phyloP scores from a whole-genome alignment of 2,797 vertebrate genomes.

The Tarsius wallacei region DNA sequence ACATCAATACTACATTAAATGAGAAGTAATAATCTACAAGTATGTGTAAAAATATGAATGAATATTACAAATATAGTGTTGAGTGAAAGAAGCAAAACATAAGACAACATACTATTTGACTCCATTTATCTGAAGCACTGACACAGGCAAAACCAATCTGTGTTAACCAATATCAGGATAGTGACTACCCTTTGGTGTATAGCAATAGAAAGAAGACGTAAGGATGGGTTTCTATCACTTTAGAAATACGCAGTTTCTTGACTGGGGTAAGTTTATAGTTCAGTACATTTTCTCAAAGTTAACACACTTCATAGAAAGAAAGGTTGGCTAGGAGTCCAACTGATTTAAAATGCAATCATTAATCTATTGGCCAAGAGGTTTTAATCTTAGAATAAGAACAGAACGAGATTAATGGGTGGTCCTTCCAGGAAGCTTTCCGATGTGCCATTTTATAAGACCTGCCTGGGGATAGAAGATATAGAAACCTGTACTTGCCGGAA shows the following conservation, averaged over 20 bases:
- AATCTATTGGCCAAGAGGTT: not conserved
- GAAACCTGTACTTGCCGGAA: not conserved
- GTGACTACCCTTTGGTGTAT: not conserved
- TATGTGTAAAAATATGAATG: not conserved
- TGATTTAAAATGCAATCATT: constrained; percentile 45
- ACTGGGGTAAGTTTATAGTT: not conserved
- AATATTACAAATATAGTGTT: not conserved
- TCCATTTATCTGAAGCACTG: not conserved
- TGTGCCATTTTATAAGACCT: not conserved
- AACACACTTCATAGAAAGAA: not conserved
- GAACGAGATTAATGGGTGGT: constrained; percentile 44
- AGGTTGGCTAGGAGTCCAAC: not conserved
- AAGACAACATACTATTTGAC: not conserved
- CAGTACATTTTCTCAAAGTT: constrained; percentile 32
- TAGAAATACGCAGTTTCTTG: not conserved
- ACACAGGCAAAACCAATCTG: not conserved
- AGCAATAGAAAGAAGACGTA: not conserved
- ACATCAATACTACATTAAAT: not conserved
- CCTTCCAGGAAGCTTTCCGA: not conserved
- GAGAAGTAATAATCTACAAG: not conserved
- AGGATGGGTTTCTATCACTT: not conserved
- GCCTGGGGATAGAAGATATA: not conserved
- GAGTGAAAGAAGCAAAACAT: not conserved
- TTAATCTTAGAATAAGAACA: constrained; percentile 12
- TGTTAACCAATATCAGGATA: not conserved